Evolutionary conservation across 2,113 vertebrate genomes (phyloP).

Genomic region (Pristiophorus japonicus): DNA sequence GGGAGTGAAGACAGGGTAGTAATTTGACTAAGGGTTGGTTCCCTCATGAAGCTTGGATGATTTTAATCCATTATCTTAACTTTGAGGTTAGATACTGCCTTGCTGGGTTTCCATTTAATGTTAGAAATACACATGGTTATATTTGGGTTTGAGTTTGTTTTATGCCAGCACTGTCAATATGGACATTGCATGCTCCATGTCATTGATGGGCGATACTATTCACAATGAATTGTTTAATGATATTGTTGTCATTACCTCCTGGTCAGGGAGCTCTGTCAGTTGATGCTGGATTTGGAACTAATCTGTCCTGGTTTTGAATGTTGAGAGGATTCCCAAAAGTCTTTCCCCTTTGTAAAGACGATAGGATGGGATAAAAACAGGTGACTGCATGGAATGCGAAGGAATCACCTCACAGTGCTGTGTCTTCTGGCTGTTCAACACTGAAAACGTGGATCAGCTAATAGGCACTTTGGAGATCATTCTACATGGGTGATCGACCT

Average conservation of each 20-base stretch:
- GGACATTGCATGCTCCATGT: neutral
- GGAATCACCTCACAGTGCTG: neutral
- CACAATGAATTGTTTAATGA: too few species aligned
- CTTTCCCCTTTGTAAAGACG: neutral
- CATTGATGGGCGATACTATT: too few species aligned
- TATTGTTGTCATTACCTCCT: neutral
- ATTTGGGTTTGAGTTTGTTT: neutral
- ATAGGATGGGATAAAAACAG: neutral
- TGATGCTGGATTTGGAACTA: neutral
- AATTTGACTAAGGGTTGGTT: neutral
- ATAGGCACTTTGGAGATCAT: too few species aligned
- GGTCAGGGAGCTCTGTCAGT: neutral
- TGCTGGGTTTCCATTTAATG: neutral
- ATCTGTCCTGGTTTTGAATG: neutral
- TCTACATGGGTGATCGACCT: neutral
- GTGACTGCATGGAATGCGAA: neutral
- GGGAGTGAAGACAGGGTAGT: neutral
- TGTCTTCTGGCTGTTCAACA: neutral
- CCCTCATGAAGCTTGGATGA: neutral
- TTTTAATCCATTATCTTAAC: neutral
- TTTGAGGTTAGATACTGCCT: neutral
- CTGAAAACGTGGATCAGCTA: neutral
- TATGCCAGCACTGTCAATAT: neutral
- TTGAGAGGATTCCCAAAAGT: neutral
- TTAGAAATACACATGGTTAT: neutral